A percentile compares a stretch with the other conserved stretches of the same genome.
These are phyloP conservation scores for Enteromius afrohamiltoni DNA, from an alignment of 2,797 vertebrate species.

Conservation along the genomic window DNA sequence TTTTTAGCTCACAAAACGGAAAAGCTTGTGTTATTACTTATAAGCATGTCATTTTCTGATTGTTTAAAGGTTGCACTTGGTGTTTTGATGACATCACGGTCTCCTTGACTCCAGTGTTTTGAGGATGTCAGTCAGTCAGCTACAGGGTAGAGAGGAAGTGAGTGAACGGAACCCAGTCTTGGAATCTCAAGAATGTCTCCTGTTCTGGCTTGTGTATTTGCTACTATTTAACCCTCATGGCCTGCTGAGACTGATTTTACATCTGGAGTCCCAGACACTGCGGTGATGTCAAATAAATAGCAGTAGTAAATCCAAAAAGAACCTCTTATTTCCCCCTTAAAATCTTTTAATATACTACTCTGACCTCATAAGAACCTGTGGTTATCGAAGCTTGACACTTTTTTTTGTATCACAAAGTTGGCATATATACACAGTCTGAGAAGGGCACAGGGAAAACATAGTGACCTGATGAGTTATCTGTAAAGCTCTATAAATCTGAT, in stretches of 20 bases:
- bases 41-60: background rate
- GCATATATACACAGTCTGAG: background rate
- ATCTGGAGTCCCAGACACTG: constrained; percentile 8
- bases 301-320: background rate
- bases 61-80: background rate
- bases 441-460: background rate
- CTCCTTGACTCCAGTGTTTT: constrained; percentile 24
- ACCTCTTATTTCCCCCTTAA: background rate
- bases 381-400: background rate
- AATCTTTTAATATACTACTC: background rate
- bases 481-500: background rate
- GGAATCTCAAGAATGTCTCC: constrained; percentile 51
- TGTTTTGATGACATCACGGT: constrained; percentile 39
- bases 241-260: background rate
- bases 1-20: background rate
- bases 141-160: background rate
- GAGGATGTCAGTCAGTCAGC: constrained; percentile 17
- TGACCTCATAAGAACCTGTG: background rate
- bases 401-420: background rate
- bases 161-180: constrained; percentile 33
- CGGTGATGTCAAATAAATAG: background rate
- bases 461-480: background rate
- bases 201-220: constrained; percentile 25
- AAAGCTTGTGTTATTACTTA: background rate
- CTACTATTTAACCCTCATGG: background rate